These are phyloP conservation scores for Vultur gryphus DNA, from an alignment of 2,797 vertebrate genomes.

Conservation along the genomic window DNA sequence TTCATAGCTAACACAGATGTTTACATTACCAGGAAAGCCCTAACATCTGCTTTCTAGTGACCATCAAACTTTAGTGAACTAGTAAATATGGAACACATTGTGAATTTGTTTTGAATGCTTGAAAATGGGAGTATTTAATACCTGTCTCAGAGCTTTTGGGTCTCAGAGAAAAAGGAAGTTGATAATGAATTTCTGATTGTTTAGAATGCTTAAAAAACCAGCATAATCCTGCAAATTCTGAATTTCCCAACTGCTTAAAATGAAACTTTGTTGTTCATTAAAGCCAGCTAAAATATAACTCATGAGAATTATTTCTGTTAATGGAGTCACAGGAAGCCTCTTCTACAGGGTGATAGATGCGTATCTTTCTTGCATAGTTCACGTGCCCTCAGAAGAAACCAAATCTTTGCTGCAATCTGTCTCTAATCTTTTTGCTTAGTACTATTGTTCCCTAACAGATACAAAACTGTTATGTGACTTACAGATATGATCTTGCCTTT, in stretches of 20 bases:
- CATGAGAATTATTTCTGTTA: background rate
- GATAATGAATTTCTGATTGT: background rate
- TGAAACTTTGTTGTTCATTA: background rate
- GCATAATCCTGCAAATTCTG: background rate
- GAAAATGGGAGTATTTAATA: conserved; percentile 7
- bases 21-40: background rate
- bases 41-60: conserved; percentile 22
- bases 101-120: background rate
- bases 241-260: background rate
- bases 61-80: background rate
- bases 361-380: background rate
- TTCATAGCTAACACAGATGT: background rate
- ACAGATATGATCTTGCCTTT: conserved; percentile 33
- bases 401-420: background rate
- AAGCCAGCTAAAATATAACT: background rate
- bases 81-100: conserved; percentile 23
- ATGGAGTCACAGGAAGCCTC: background rate
- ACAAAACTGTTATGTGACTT: conserved; percentile 16
- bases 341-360: background rate
- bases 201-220: background rate
- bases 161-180: background rate
- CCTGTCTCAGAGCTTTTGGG: background rate
- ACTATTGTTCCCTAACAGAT: background rate
- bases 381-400: background rate
- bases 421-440: background rate